Evolutionary conservation across 2,113 vertebrate genomes (phyloP).

Genomic region (Oceanodroma tethys): DNA sequence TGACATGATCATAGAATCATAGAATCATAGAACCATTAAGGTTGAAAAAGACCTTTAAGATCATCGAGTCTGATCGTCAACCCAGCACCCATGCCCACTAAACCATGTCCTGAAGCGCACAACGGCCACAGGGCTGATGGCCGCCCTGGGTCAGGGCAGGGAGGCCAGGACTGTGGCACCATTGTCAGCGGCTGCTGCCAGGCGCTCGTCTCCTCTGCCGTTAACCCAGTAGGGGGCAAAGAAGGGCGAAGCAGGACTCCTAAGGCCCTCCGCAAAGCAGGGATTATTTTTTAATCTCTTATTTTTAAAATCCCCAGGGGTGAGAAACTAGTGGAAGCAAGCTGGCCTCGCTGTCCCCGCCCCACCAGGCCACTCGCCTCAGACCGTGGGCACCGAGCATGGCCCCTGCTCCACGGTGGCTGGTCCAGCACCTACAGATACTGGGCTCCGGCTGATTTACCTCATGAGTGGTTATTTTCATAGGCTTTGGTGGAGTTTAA

Average conservation of each 20-base stretch:
- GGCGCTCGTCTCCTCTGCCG: rapidly evolving
- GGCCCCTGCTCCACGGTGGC: rapidly evolving
- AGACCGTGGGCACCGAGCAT: rapidly evolving
- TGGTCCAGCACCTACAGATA: not conserved
- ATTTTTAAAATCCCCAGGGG: not conserved
- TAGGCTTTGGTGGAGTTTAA: not conserved
- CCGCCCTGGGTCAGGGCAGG: no score
- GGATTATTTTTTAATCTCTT: not conserved
- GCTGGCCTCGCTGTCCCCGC: rapidly evolving
- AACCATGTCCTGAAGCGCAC: no score
- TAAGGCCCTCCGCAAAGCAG: not conserved
- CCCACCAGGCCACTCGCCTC: not conserved
- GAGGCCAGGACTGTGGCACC: not conserved
- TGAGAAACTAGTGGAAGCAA: not conserved
- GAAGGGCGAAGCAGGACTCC: not conserved
- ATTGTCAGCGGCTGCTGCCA: rapidly evolving
- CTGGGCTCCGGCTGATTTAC: rapidly evolving
- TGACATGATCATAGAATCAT: no score
- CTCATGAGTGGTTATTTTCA: not conserved
- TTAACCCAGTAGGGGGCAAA: not conserved
- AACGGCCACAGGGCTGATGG: rapidly evolving
- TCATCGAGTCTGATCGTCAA: no score
- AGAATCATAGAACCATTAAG: no score
- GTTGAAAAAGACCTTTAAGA: no score
- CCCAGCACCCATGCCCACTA: no score